Evolutionary conservation across 2,888 invertebrate species (phyloP).

Genomic region (Acronicta leporina): DNA sequence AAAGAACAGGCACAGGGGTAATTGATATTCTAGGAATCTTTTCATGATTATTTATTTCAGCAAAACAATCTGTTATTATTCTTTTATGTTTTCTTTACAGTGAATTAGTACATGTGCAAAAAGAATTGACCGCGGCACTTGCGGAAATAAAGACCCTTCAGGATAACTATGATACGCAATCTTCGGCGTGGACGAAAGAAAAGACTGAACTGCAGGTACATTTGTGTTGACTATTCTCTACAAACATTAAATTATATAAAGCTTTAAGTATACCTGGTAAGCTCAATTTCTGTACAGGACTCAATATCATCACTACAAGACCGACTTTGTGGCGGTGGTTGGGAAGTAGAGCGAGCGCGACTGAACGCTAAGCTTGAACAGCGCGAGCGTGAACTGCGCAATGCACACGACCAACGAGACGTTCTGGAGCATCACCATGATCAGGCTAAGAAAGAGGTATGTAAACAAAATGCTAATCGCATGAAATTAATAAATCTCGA

Average conservation of each 20-base stretch:
- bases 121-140: constrained; percentile 90
- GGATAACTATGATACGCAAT: constrained; percentile 90
- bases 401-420: constrained; percentile 93
- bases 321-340: constrained; percentile 86
- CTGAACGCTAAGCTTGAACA: constrained; percentile 92
- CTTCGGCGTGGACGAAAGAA: constrained; percentile 92
- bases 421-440: constrained; percentile 93
- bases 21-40: constrained; percentile 8
- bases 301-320: constrained; percentile 84
- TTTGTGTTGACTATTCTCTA: neutral
- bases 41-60: neutral
- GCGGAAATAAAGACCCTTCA: constrained; percentile 91
- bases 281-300: constrained; percentile 60
- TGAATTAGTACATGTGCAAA: constrained; percentile 89
- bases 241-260: neutral
- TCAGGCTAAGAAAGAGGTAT: constrained; percentile 88
- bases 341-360: constrained; percentile 91
- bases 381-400: constrained; percentile 92
- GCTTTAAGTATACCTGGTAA: neutral
- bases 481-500: neutral
- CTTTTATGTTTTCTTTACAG: constrained; percentile 73
- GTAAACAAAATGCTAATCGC: neutral
- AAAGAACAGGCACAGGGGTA: constrained; percentile 94
- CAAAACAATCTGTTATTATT: neutral
- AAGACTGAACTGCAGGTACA: constrained; percentile 91